A percentile compares a stretch with the other conserved stretches of the same genome.
These are phyloP conservation scores for Erythrolamprus reginae DNA, from an alignment of 2,113 vertebrate species.

Conservation along the genomic window DNA sequence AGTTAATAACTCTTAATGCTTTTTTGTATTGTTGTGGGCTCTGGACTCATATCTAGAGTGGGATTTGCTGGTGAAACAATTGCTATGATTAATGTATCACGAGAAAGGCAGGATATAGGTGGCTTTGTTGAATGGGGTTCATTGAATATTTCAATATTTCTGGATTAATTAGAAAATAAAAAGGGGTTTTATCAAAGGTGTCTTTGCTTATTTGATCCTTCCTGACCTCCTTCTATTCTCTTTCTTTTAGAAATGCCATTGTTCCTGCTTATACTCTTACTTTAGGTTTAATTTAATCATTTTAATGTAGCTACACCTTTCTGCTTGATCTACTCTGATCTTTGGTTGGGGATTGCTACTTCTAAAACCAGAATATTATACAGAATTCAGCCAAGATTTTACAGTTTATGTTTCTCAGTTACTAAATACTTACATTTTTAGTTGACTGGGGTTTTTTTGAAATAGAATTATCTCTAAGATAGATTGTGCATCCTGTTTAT, in stretches of 20 bases:
- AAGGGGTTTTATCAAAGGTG: background rate
- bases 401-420: background rate
- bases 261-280: background rate
- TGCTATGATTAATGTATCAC: background rate
- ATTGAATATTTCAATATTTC: background rate
- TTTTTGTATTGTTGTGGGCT: too few species aligned
- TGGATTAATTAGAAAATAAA: background rate
- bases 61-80: background rate
- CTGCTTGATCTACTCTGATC: background rate
- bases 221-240: background rate
- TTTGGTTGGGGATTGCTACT: background rate
- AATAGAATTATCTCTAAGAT: background rate
- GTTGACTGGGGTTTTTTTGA: background rate
- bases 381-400: background rate
- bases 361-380: background rate
- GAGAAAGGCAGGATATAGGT: background rate
- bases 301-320: background rate
- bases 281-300: background rate
- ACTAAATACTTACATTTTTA: background rate
- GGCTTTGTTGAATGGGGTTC: background rate
- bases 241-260: background rate
- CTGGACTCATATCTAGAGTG: too few species aligned
- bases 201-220: background rate
- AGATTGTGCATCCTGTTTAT: background rate
- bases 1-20: too few species aligned